A percentile compares a stretch with the other conserved stretches of the same genome.
Evolutionary conservation across 2,888 invertebrate genomes (phyloP).

Genomic region (Tetragonula carbonaria): DNA sequence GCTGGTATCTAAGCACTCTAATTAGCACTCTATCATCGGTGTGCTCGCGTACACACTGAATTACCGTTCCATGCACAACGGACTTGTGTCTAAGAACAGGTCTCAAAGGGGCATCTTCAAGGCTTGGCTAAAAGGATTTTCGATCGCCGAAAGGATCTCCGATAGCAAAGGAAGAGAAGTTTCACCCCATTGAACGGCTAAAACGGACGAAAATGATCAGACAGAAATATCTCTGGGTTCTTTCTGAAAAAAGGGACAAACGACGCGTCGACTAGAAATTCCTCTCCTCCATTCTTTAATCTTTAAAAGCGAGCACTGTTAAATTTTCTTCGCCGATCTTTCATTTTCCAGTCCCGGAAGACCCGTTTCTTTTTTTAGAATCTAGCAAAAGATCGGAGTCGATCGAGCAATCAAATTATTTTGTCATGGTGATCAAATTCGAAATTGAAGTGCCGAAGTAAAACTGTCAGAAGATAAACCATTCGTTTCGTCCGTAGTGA

Average conservation of each 20-base stretch:
- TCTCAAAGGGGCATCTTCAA: not conserved
- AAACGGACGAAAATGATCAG: not conserved
- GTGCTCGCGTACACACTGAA: not conserved
- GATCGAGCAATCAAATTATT: no score
- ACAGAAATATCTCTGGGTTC: not conserved
- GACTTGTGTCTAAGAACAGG: not conserved
- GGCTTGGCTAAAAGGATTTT: not conserved
- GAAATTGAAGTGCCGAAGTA: no score
- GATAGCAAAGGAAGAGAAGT: not conserved
- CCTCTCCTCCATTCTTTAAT: not conserved
- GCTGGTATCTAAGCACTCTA: not conserved
- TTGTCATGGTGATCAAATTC: no score
- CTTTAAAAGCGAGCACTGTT: no score
- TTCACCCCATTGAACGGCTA: not conserved
- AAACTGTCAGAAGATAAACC: no score
- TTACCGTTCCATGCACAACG: not conserved
- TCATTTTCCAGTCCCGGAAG: not conserved
- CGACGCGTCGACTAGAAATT: not conserved
- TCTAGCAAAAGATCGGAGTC: no score
- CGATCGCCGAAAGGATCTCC: not conserved
- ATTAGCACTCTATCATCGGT: not conserved
- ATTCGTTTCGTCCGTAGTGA: no score
- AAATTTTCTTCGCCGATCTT: not conserved
- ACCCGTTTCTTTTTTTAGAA: no score
- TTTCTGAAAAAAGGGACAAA: not conserved